Evolutionary conservation across 2,113 vertebrate genomes (phyloP), one percentile per base, ranked within the genome.

Genomic region (Prietella phreatophila): DNA sequence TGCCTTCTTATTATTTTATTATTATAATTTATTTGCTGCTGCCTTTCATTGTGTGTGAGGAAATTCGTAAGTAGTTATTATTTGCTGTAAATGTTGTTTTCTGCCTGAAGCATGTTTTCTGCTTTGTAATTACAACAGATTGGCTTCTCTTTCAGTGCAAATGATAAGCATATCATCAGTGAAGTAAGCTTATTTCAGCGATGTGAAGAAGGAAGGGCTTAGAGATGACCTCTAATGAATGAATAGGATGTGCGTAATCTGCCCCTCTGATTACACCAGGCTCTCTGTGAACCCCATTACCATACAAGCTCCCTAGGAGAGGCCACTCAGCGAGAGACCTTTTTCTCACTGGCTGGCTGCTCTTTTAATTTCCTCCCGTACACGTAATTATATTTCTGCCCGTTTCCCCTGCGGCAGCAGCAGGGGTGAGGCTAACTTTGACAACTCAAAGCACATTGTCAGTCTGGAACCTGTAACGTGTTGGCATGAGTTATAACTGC

Each of bases 331-430:
- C 4, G 5, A 22, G 50, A 85, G 61, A 80, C 39, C 88, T 69
- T 42, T 42, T 84, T 56, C 69, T 85, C 58, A 78, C 53, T 84
- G 58, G 53, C 42, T 60, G 63, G 53, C 42, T 60, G 63, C 79
- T 89, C 55, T 82, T 90, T 91, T 89, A 61, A 86, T 92, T 92
- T 90, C 81, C 53, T 89, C 69, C 78, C 9, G 58, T 71, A 86
- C 30, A 22, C 75, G 60, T 89, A 90, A 91, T 92, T 92, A 90
- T 89, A 84, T 89, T 86, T 82, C 79, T 71, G 85, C 78, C 79
- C 17, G 14, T 73, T 89, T 84, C 80, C 85, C 85, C 85, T 84
- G 53, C 17, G 71, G 88, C 76, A 3, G 33, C 84, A 61, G 73
- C 71, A 80, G 85, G 88, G 88, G 89, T 88, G 79, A 88, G 47